Conservation (phyloP, 2,888 invertebrate species). For the Buathra laborator region DNA sequence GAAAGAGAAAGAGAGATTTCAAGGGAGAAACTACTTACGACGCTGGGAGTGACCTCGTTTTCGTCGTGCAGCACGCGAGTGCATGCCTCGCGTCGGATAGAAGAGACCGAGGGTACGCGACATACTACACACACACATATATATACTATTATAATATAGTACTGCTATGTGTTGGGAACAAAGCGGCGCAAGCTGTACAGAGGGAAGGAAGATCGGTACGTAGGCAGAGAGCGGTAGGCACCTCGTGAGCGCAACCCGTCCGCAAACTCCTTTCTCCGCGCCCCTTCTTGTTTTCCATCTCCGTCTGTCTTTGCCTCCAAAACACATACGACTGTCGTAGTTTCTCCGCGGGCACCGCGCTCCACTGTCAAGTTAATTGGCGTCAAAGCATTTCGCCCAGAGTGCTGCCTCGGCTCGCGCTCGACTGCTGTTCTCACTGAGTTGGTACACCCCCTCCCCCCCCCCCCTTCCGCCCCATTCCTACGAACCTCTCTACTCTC, state of each 20-base stretch:
- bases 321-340: constrained; percentile 43
- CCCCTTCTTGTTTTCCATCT: constrained; percentile 56
- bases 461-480: constrained; percentile 27
- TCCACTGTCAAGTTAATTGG: constrained; percentile 69
- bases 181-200: constrained; percentile 53
- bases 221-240: constrained; percentile 28
- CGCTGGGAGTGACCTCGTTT: constrained; percentile 68
- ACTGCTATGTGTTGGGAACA: constrained; percentile 56
- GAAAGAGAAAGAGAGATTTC: constrained; percentile 51
- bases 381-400: constrained; percentile 68
- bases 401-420: constrained; percentile 48
- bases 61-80: constrained; percentile 67
- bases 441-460: constrained; percentile 29
- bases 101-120: constrained; percentile 29
- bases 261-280: neutral
- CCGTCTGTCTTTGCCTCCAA: constrained; percentile 52
- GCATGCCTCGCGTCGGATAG: constrained; percentile 43
- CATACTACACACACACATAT: constrained; percentile 14
- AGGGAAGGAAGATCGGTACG: constrained; percentile 28
- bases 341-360: constrained; percentile 62
- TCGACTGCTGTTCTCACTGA: constrained; percentile 49
- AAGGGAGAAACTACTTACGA: constrained; percentile 68
- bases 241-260: constrained; percentile 23
- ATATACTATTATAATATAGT: constrained; percentile 24
- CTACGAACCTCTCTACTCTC: constrained; percentile 48